phyloP scores from a whole-genome alignment of 92 coral and sea anemone species.

The Blastomussa wellsi region DNA sequence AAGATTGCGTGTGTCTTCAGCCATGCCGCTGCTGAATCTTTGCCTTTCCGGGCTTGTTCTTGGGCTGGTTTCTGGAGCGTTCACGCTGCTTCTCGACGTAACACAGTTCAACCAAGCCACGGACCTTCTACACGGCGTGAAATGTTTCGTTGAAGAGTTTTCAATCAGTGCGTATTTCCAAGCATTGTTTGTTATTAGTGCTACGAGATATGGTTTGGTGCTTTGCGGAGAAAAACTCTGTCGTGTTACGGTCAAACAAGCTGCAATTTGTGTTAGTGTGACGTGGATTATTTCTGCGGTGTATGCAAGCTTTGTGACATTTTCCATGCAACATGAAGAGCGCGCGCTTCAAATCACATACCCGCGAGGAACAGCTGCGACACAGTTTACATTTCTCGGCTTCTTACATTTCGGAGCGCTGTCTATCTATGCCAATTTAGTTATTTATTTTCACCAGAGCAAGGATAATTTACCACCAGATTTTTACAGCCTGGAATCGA shows the following conservation, averaged over 20 bases:
- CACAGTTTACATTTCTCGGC: slow-evolving; percentile 67
- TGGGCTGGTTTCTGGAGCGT: slow-evolving; percentile 43
- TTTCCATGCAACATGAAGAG: slow-evolving; percentile 3
- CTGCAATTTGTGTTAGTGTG: slow-evolving; percentile 18
- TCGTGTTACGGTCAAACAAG: slow-evolving; percentile 48
- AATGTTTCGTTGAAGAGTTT: slow-evolving; percentile 52
- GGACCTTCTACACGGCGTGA: not conserved
- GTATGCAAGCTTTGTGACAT: slow-evolving; percentile 56
- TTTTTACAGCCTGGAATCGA: slow-evolving; percentile 59
- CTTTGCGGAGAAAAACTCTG: slow-evolving; percentile 23
- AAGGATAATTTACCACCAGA: slow-evolving; percentile 47
- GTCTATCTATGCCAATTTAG: slow-evolving; percentile 45
- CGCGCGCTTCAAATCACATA: slow-evolving; percentile 7
- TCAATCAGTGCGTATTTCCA: slow-evolving; percentile 57
- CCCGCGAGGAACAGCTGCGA: slow-evolving; percentile 65
- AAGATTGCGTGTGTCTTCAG: slow-evolving; percentile 59
- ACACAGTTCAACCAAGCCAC: slow-evolving; percentile 5
- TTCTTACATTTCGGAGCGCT: slow-evolving; percentile 55
- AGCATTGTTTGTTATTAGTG: slow-evolving; percentile 62
- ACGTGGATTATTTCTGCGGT: slow-evolving; percentile 57
- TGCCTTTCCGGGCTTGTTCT: slow-evolving; percentile 58
- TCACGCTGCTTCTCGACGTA: slow-evolving; percentile 19
- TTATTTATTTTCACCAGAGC: slow-evolving; percentile 51
- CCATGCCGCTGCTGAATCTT: slow-evolving; percentile 62
- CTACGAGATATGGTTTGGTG: slow-evolving; percentile 66